These are phyloP conservation scores for Pocillopora grandis DNA, from an alignment of 92 coral and sea anemone species.

Conservation along the genomic window DNA sequence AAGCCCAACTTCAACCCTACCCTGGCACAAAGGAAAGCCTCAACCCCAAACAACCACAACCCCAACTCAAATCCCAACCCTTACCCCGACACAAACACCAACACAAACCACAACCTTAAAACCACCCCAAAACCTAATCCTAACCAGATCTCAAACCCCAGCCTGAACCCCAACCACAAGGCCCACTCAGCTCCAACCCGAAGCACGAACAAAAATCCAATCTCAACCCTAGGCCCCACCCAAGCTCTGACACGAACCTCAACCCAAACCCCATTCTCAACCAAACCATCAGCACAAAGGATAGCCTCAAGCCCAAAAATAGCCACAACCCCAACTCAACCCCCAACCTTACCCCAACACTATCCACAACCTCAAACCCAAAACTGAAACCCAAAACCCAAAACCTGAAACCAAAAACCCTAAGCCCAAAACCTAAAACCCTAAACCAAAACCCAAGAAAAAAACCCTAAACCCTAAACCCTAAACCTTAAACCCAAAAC, in stretches of 20 bases:
- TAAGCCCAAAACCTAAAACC: neutral
- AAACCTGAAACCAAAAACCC: constrained; percentile 49
- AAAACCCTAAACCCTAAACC: neutral
- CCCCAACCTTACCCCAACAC: neutral
- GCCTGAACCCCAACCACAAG: constrained; percentile 22
- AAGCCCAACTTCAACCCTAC: constrained; percentile 40
- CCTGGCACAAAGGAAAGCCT: constrained; percentile 47
- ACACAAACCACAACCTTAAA: constrained; percentile 35
- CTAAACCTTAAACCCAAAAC: constrained; percentile 29
- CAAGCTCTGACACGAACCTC: neutral
- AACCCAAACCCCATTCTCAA: too few species aligned
- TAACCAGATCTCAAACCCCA: constrained; percentile 34
- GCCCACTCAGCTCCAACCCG: constrained; percentile 56
- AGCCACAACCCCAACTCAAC: too few species aligned
- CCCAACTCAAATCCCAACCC: constrained; percentile 50
- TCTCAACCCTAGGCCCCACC: constrained; percentile 50
- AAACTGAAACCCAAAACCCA: constrained; percentile 43
- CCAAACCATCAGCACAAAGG: too few species aligned
- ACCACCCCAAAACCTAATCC: constrained; percentile 39
- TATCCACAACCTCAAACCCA: constrained; percentile 48
- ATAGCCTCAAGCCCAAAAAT: too few species aligned
- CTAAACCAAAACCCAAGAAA: constrained; percentile 34
- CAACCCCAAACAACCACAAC: constrained; percentile 34
- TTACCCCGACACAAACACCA: constrained; percentile 28
- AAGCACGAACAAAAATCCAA: constrained; percentile 43